Conservation (phyloP, 23 tunicate species). For the Clavelina lepadiformis region DNA sequence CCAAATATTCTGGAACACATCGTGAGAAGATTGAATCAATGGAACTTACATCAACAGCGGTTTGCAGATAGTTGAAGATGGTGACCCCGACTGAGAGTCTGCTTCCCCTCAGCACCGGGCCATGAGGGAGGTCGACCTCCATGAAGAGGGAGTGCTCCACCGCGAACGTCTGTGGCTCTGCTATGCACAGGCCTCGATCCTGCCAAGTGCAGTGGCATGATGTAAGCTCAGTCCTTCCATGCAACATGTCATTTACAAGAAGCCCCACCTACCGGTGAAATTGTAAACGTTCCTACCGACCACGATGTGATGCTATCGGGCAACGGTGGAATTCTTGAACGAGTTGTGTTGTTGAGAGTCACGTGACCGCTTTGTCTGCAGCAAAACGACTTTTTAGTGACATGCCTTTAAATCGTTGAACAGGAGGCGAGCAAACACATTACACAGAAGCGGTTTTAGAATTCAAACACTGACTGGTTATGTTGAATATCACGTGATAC, state of each 20-base stretch:
- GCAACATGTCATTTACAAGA: not conserved
- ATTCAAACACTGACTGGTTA: too few species aligned
- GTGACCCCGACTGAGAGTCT: constrained; percentile 48
- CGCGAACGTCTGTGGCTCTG: constrained; percentile 20
- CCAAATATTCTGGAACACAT: too few species aligned
- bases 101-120: constrained; percentile 44
- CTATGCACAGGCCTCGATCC: constrained; percentile 58
- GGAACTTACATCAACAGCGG: constrained; percentile 32
- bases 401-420: not conserved
- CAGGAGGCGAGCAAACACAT: too few species aligned
- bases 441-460: too few species aligned
- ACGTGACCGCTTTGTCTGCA: constrained; percentile 19
- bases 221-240: not conserved
- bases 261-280: constrained; percentile 39
- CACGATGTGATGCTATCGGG: constrained; percentile 72
- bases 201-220: too few species aligned
- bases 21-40: too few species aligned
- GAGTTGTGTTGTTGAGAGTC: constrained; percentile 12
- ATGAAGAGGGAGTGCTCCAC: constrained; percentile 56
- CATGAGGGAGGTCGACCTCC: constrained; percentile 31
- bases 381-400: not conserved
- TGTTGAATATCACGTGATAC: too few species aligned
- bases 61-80: constrained; percentile 23
- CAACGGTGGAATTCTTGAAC: constrained; percentile 31
- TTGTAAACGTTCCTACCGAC: constrained; percentile 27